phyloP scores from a whole-genome alignment of 2,113 vertebrate genomes.

The Psittacus erithacus region DNA sequence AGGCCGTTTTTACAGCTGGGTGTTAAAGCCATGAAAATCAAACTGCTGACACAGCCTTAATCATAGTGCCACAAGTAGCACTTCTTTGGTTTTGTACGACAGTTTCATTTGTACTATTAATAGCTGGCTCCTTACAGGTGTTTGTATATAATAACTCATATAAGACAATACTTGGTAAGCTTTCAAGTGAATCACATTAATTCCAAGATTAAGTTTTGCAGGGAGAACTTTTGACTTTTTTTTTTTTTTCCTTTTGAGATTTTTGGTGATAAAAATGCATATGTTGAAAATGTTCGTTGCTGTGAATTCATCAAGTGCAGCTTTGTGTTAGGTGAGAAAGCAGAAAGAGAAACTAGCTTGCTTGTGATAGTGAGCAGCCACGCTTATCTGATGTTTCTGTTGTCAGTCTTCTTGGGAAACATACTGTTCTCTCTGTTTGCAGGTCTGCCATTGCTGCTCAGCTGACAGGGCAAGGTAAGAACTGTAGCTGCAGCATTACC shows the following conservation, averaged over 20 bases:
- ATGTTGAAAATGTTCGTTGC: slow-evolving; percentile 11
- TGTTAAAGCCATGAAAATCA: slow-evolving; percentile 28
- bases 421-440: background rate
- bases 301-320: background rate
- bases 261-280: slow-evolving; percentile 31
- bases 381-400: background rate
- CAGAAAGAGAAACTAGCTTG: background rate
- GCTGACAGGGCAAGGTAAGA: background rate
- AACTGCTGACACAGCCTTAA: slow-evolving; percentile 48
- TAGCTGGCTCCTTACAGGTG: slow-evolving; percentile 27
- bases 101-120: slow-evolving; percentile 24
- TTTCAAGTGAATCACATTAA: background rate
- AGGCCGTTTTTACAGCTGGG: slow-evolving; percentile 20
- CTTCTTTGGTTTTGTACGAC: background rate
- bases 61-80: slow-evolving; percentile 31
- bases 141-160: background rate
- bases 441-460: background rate
- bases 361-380: background rate
- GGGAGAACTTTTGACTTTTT: background rate
- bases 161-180: background rate
- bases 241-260: background rate
- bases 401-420: background rate
- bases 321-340: background rate
- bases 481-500: background rate
- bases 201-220: slow-evolving; percentile 40